Conservation (phyloP, 92 coral and sea anemone genomes). For the Palythoa caribaeorum region DNA sequence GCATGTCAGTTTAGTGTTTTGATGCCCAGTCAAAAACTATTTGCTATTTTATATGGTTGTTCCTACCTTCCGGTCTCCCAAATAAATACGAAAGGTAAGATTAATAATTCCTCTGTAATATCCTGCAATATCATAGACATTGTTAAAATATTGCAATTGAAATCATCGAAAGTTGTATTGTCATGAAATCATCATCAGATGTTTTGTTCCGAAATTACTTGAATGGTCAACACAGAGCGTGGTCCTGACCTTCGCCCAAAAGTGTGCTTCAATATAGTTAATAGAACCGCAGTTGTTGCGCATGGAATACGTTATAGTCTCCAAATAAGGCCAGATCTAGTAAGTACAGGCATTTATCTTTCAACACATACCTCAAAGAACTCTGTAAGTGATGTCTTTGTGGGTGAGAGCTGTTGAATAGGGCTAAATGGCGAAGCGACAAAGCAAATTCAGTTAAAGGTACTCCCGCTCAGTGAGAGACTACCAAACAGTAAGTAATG, state of each 20-base stretch:
- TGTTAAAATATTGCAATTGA: slow-evolving; percentile 19
- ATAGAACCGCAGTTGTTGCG: slow-evolving; percentile 16
- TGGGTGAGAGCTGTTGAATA: slow-evolving; percentile 24
- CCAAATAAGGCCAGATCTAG: slow-evolving; percentile 27
- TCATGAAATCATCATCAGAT: background rate
- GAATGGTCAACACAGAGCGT: slow-evolving; percentile 19
- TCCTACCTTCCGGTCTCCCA: slow-evolving; percentile 36
- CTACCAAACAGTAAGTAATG: slow-evolving; percentile 21
- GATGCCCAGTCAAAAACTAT: slow-evolving; percentile 4
- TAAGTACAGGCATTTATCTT: slow-evolving; percentile 32
- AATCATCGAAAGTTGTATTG: background rate
- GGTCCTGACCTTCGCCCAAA: slow-evolving; percentile 29
- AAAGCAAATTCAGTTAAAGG: slow-evolving; percentile 29
- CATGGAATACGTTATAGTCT: slow-evolving; percentile 15
- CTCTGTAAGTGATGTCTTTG: slow-evolving; percentile 19
- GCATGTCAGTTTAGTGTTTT: slow-evolving; percentile 8
- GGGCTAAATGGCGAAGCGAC: slow-evolving; percentile 32
- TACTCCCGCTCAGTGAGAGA: slow-evolving; percentile 1
- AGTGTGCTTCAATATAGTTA: slow-evolving; percentile 9
- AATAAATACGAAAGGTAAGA: slow-evolving; percentile 16
- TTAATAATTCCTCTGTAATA: slow-evolving; percentile 9
- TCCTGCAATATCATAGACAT: background rate
- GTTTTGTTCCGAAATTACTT: slow-evolving; percentile 35
- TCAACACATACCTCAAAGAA: slow-evolving; percentile 44
- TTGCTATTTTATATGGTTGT: slow-evolving; percentile 25